These are phyloP conservation scores for Corvus hawaiiensis DNA, from an alignment of 2,113 vertebrate species.

Conservation along the genomic window DNA sequence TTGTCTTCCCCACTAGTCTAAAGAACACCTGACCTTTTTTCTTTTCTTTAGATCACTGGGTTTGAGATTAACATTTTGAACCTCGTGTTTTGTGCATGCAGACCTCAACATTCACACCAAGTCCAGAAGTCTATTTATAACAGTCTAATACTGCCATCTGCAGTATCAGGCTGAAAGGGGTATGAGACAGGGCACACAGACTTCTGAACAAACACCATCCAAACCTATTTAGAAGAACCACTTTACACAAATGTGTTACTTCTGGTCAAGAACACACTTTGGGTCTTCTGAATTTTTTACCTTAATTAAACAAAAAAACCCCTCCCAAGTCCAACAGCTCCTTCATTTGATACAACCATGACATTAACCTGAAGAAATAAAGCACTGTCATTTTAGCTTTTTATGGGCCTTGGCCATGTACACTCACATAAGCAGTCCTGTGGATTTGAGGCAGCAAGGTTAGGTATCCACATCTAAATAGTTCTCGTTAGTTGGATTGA, in stretches of 20 bases:
- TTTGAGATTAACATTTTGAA: background rate
- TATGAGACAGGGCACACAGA: background rate
- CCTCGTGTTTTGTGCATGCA: background rate
- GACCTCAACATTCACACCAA: background rate
- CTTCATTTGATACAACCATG: background rate
- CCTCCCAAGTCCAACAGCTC: background rate
- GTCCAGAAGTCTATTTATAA: background rate
- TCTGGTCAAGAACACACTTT: background rate
- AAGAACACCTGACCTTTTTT: background rate
- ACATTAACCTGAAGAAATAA: background rate
- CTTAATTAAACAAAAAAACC: background rate
- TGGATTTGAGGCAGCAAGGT: background rate
- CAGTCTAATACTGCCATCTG: background rate
- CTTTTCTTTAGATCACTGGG: background rate
- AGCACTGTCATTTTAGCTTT: background rate
- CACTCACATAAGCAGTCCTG: background rate
- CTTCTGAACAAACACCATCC: background rate
- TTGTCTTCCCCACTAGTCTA: background rate
- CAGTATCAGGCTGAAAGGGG: background rate
- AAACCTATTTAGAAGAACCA: background rate
- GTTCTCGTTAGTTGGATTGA: background rate
- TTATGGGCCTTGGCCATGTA: background rate
- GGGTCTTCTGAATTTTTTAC: background rate
- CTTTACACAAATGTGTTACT: background rate
- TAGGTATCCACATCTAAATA: background rate